Percentiles rank a stretch among this genome's conserved stretches.
Conservation (phyloP, 2,888 invertebrate species). For the Drosophila kuntzei region DNA sequence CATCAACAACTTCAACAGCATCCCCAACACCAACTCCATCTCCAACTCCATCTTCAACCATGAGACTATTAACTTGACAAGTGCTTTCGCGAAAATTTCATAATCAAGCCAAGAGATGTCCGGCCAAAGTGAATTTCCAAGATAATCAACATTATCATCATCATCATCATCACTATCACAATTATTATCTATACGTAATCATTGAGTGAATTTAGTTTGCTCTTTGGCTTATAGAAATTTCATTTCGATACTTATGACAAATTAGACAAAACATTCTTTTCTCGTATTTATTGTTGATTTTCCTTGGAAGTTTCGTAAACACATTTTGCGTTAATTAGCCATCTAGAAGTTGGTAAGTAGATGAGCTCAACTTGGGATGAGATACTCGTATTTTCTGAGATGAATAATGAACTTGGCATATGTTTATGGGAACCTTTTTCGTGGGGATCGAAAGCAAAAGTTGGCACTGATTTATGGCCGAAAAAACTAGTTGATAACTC, state of each 20-base stretch:
- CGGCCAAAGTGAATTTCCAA: constrained; percentile 31
- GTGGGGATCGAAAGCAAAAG: constrained; percentile 47
- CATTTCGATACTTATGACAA: constrained; percentile 30
- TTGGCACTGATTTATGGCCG: constrained; percentile 30
- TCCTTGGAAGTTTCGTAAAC: constrained; percentile 25
- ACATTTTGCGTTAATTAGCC: constrained; percentile 56
- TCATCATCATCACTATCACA: constrained; percentile 14
- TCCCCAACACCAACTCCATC: constrained; percentile 3
- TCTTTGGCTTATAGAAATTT: constrained; percentile 10
- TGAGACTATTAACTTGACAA: constrained; percentile 55
- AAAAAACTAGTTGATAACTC: constrained; percentile 14
- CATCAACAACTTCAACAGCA: constrained; percentile 7
- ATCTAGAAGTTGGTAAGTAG: background rate
- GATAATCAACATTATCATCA: constrained; percentile 47
- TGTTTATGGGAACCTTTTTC: constrained; percentile 34
- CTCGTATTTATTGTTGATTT: constrained; percentile 8
- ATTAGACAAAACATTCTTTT: constrained; percentile 35
- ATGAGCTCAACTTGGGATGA: background rate
- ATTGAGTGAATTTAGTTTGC: constrained; percentile 18
- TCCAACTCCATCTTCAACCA: constrained; percentile 1
- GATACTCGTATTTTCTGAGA: background rate
- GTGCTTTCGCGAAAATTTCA: constrained; percentile 47
- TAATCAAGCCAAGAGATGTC: constrained; percentile 40
- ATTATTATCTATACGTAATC: background rate
- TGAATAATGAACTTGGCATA: constrained; percentile 34